Evolutionary conservation across 2,888 invertebrate species (phyloP).

Genomic region (Anthophora plumipes): DNA sequence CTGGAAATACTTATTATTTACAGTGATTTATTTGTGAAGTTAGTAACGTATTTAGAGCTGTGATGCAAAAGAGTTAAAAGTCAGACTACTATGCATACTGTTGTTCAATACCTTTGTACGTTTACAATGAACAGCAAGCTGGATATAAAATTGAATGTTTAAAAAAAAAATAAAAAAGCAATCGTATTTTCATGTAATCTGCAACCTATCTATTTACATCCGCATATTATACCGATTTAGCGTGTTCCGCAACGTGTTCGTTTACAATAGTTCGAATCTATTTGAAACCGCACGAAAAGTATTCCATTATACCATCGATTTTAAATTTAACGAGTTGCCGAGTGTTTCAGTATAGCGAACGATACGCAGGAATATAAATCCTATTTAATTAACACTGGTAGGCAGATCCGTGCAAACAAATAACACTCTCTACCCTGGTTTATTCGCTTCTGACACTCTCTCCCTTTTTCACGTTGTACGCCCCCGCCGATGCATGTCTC

Average conservation of each 20-base stretch:
- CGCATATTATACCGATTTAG: background rate
- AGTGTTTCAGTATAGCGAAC: conserved; percentile 38
- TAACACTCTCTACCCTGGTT: conserved; percentile 62
- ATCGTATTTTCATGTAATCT: background rate
- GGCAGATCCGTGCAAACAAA: conserved; percentile 69
- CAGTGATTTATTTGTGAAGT: too few relatives aligned
- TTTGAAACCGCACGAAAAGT: conserved; percentile 16
- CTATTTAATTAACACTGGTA: conserved; percentile 75
- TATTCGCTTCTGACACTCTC: conserved; percentile 54
- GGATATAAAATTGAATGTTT: background rate
- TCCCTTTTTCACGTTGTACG: conserved; percentile 53
- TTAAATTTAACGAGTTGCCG: conserved; percentile 65
- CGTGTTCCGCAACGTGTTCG: conserved; percentile 1
- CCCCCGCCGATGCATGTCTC: conserved; percentile 46
- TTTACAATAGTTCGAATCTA: conserved; percentile 14
- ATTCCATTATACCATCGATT: conserved; percentile 42
- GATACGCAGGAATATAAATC: conserved; percentile 67
- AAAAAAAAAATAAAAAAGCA: too few relatives aligned
- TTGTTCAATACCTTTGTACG: background rate
- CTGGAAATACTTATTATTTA: too few relatives aligned
- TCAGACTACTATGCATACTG: too few relatives aligned
- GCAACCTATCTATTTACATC: background rate
- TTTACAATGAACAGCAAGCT: background rate
- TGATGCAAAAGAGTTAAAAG: too few relatives aligned
- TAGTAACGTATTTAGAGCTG: too few relatives aligned